Evolutionary conservation across 1,140 invertebrate species (phyloP).

Genomic region (Camponotus pennsylvanicus): DNA sequence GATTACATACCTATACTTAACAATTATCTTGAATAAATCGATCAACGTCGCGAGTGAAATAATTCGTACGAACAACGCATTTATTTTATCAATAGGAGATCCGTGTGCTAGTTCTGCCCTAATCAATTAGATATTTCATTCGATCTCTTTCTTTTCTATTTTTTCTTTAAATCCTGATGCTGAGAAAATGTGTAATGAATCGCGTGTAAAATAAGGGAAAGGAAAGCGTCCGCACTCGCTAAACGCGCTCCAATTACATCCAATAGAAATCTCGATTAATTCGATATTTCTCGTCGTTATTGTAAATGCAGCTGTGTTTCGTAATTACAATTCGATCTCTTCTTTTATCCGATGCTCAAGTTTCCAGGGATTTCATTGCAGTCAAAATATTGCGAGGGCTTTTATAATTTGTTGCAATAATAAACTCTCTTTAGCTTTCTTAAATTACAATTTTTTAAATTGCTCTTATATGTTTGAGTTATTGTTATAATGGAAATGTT

Average conservation of each 20-base stretch:
- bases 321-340: constrained; percentile 48
- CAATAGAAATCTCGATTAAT: constrained; percentile 50
- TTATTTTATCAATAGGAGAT: background rate
- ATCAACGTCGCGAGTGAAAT: background rate
- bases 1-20: background rate
- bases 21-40: background rate
- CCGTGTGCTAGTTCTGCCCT: background rate
- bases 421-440: constrained; percentile 31
- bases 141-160: background rate
- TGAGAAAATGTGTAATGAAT: constrained; percentile 1
- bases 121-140: constrained; percentile 10
- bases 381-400: constrained; percentile 3
- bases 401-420: constrained; percentile 32
- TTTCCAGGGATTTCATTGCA: constrained; percentile 39
- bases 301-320: constrained; percentile 52
- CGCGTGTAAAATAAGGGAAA: constrained; percentile 1
- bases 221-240: background rate
- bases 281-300: constrained; percentile 44
- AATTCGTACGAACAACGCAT: background rate
- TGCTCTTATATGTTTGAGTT: constrained; percentile 52
- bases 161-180: background rate
- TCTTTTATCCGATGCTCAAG: background rate
- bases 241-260: constrained; percentile 32
- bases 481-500: constrained; percentile 38
- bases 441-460: constrained; percentile 14